Percentiles rank a stretch among this genome's conserved stretches.
phyloP scores from a whole-genome alignment of 2,888 invertebrate genomes.

The Cephus nigrinus region DNA sequence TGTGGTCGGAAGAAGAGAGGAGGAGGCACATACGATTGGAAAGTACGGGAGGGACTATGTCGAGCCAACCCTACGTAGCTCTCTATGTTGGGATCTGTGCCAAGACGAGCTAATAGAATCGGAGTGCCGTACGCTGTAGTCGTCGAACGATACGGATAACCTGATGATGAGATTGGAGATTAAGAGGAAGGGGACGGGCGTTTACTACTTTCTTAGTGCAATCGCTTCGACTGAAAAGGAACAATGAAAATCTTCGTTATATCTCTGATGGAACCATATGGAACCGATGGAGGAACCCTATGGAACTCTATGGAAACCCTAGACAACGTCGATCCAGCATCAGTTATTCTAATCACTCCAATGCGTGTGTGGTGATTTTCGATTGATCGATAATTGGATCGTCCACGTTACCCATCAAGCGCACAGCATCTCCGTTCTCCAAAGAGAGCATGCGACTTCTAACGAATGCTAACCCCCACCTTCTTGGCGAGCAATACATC shows the following conservation, averaged over 20 bases:
- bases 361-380: too few relatives aligned
- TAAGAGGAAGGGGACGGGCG: constrained; percentile 14
- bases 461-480: constrained; percentile 26
- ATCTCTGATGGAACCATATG: neutral
- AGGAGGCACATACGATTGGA: neutral
- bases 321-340: too few relatives aligned
- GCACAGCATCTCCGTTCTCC: constrained; percentile 27
- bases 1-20: neutral
- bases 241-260: neutral
- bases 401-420: neutral
- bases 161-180: constrained; percentile 35
- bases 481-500: constrained; percentile 26
- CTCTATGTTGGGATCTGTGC: too few relatives aligned
- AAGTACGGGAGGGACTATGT: too few relatives aligned
- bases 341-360: too few relatives aligned
- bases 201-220: neutral
- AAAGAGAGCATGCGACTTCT: constrained; percentile 33
- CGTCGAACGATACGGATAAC: constrained; percentile 43
- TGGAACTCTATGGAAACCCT: neutral
- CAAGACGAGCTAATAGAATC: constrained; percentile 42
- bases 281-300: too few relatives aligned
- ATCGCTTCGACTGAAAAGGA: neutral
- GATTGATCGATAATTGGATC: too few relatives aligned
- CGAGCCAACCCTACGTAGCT: too few relatives aligned
- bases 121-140: constrained; percentile 51